These are phyloP conservation scores for Erannis defoliaria DNA, from an alignment of 2,888 invertebrate species.

Conservation along the genomic window DNA sequence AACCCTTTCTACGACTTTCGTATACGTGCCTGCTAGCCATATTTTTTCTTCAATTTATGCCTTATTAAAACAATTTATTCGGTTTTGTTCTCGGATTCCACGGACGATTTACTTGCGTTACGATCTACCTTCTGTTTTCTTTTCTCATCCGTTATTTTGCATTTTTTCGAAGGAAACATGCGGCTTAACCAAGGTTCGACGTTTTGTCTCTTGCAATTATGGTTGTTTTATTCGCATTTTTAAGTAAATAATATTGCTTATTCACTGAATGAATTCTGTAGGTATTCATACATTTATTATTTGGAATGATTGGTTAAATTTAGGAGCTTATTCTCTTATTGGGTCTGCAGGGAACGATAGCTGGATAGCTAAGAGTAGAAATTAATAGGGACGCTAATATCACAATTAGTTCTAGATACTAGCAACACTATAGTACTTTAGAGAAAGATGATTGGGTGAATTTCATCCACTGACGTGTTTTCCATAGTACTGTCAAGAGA, in stretches of 20 bases:
- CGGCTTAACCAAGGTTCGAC: slow-evolving; percentile 24
- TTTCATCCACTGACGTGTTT: no score
- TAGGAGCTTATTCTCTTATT: not conserved
- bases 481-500: no score
- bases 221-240: slow-evolving; percentile 41
- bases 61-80: slow-evolving; percentile 84
- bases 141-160: slow-evolving; percentile 72
- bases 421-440: no score
- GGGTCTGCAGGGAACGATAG: no score
- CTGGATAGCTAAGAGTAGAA: no score
- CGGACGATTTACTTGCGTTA: slow-evolving; percentile 76
- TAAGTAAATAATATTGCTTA: slow-evolving; percentile 45
- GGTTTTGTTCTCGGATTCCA: slow-evolving; percentile 73
- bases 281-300: slow-evolving; percentile 6
- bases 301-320: not conserved
- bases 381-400: no score
- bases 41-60: slow-evolving; percentile 73
- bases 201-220: slow-evolving; percentile 45
- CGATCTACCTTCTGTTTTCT: slow-evolving; percentile 70
- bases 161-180: slow-evolving; percentile 56
- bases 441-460: no score
- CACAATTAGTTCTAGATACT: no score
- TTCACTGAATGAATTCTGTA: slow-evolving; percentile 24
- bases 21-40: slow-evolving; percentile 34
- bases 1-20: slow-evolving; percentile 28